These are phyloP conservation scores for Cotesia glomerata DNA, from an alignment of 1,140 invertebrate species.

Conservation along the genomic window DNA sequence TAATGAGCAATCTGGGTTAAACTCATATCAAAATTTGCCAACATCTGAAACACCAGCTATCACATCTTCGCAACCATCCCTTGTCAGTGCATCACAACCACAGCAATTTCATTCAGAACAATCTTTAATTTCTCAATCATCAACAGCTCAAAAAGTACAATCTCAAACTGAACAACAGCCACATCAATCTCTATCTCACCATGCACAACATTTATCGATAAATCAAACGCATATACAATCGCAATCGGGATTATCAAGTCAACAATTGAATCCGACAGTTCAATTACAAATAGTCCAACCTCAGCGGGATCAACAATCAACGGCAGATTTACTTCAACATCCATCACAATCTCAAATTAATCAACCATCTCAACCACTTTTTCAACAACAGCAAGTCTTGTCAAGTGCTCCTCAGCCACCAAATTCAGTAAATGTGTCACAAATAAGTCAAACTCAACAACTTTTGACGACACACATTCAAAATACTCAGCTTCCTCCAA, in stretches of 20 bases:
- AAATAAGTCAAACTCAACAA: slow-evolving; percentile 36
- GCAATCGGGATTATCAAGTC: slow-evolving; percentile 37
- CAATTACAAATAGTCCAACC: slow-evolving; percentile 37
- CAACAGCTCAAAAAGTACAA: slow-evolving; percentile 17
- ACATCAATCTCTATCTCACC: slow-evolving; percentile 47
- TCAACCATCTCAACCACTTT: slow-evolving; percentile 37
- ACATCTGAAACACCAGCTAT: slow-evolving; percentile 17
- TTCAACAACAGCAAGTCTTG: slow-evolving; percentile 26
- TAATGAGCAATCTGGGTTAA: slow-evolving; percentile 42
- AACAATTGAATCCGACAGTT: slow-evolving; percentile 37
- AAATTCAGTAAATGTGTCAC: slow-evolving; percentile 33
- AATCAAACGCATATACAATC: slow-evolving; percentile 39
- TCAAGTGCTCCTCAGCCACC: neutral
- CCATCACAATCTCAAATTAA: slow-evolving; percentile 17
- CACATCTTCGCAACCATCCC: slow-evolving; percentile 8
- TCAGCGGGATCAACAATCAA: slow-evolving; percentile 25
- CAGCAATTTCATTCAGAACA: slow-evolving; percentile 38
- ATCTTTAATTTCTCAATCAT: slow-evolving; percentile 37
- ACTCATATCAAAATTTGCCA: slow-evolving; percentile 40
- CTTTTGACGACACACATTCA: slow-evolving; percentile 29
- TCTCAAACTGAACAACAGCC: slow-evolving; percentile 32
- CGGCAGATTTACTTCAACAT: slow-evolving; percentile 33
- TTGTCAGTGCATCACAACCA: slow-evolving; percentile 8
- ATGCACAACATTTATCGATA: slow-evolving; percentile 36
- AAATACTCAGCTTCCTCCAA: too few relatives aligned